Base-by-base conservation (phyloP, 2,113 vertebrate genomes). In the Nothobranchius furzeri region DNA sequence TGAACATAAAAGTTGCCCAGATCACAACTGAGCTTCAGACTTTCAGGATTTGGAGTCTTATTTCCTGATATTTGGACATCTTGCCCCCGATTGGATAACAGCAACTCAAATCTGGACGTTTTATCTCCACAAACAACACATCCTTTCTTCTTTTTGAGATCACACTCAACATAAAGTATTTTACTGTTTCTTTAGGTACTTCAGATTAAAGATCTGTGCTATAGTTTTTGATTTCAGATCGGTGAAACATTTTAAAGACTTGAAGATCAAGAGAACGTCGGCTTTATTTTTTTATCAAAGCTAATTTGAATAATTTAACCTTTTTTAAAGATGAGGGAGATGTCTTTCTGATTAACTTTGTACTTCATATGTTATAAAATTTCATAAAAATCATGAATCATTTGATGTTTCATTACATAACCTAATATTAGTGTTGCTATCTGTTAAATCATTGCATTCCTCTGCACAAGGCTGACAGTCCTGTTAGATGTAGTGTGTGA, bases 231-330 rank as follows among this genome's bases (percentile, higher is more conserved):
- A 45, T 78, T 76, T 14, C 45, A 76, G 72, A 68, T 83, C 74
- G 56, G 67, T 13, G 70, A 70, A 68, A 30, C 42, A 20, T 83
- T 84, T 79, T 69, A 75, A 69, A 15, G 68, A 72, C 75, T 75
- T 57, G 51, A 79, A 81, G 75, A 87, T 85, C 62, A 81, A 76
- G 84, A 63, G 69, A 53, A 64, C 0, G 35, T 11, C 66, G 55
- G 25, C 73, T 69, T 78, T 72, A 64, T 79, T 75, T 82, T 2
- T 53, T 64, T 81, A 89, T 90, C 87, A 88, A 88, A 90, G 85
- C 55, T 63, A 49, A 79, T 40, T 73, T 82, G 70, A 90, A 90
- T 89, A 75, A 87, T 89, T 89, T 51, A 89, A 25, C 17, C 55
- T 46, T 55, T 62, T 69, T 60, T 67, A 12, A 46, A 45, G 30